phyloP scores from a whole-genome alignment of 2,113 vertebrate species.

The Columbina picui region DNA sequence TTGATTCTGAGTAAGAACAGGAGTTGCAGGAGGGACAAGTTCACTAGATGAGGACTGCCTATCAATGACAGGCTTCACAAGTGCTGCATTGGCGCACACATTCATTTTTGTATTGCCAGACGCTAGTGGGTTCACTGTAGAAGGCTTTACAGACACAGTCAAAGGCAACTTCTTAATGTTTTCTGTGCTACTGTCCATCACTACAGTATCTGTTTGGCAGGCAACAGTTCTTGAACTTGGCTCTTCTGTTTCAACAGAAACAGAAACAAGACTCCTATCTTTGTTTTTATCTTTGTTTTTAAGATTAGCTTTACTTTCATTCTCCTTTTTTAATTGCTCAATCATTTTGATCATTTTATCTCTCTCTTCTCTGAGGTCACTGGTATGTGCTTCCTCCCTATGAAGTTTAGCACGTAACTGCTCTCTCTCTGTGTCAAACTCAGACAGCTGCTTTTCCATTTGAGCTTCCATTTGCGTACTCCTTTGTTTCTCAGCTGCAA shows the following conservation, averaged over 20 bases:
- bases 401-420: slow-evolving; percentile 92
- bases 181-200: slow-evolving; percentile 76
- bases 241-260: slow-evolving; percentile 86
- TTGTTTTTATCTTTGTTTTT: slow-evolving; percentile 62
- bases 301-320: slow-evolving; percentile 74
- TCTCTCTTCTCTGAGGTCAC: slow-evolving; percentile 86
- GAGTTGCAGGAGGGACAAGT: slow-evolving; percentile 65
- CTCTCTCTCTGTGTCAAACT: slow-evolving; percentile 94
- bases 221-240: slow-evolving; percentile 78
- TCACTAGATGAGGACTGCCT: slow-evolving; percentile 84
- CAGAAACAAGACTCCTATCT: slow-evolving; percentile 78
- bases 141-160: slow-evolving; percentile 84
- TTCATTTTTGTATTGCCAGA: slow-evolving; percentile 82
- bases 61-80: slow-evolving; percentile 72
- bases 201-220: slow-evolving; percentile 86
- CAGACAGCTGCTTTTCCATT: slow-evolving; percentile 95
- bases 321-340: slow-evolving; percentile 89
- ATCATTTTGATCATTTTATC: slow-evolving; percentile 89
- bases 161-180: slow-evolving; percentile 86
- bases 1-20: slow-evolving; percentile 54
- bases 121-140: slow-evolving; percentile 77
- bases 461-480: slow-evolving; percentile 88
- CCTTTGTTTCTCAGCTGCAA: slow-evolving; percentile 83
- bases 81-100: slow-evolving; percentile 47
- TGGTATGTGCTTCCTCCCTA: slow-evolving; percentile 86